These are phyloP conservation scores for Drosophila multiciliata DNA, from an alignment of 2,888 invertebrate genomes.

Conservation along the genomic window DNA sequence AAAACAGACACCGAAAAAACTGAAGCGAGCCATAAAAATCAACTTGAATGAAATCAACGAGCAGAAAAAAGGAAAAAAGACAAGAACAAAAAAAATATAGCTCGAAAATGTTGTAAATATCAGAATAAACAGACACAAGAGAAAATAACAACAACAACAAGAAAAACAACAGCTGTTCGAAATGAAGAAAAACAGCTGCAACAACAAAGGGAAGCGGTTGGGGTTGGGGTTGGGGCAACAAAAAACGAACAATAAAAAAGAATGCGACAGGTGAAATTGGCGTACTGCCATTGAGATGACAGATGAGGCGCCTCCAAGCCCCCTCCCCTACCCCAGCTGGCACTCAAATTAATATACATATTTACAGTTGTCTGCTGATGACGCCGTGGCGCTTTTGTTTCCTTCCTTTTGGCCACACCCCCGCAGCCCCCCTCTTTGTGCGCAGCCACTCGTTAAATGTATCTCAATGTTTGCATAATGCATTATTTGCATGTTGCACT, in stretches of 20 bases:
- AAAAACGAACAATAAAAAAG: conserved; percentile 5
- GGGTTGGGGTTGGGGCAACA: neutral
- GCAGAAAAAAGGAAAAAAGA: conserved; percentile 35
- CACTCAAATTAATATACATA: conserved; percentile 38
- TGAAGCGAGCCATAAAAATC: conserved; percentile 26
- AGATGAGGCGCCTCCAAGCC: conserved; percentile 24
- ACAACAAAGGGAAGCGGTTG: neutral
- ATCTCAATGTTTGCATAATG: conserved; percentile 66
- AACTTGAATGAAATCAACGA: conserved; percentile 31
- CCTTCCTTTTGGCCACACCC: conserved; percentile 35
- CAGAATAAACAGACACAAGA: conserved; percentile 44
- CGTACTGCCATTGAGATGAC: conserved; percentile 66
- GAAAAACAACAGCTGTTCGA: conserved; percentile 18
- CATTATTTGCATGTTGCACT: conserved; percentile 56
- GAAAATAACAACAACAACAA: conserved; percentile 24
- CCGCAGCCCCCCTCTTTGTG: neutral
- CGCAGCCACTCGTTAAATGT: conserved; percentile 49
- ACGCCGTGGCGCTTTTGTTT: conserved; percentile 58
- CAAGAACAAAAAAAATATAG: neutral
- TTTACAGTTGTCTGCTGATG: conserved; percentile 75
- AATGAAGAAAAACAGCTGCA: conserved; percentile 33
- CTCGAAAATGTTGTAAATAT: conserved; percentile 60
- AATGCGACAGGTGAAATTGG: conserved; percentile 68
- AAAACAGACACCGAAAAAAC: neutral
- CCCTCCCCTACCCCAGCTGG: neutral